Conservation (phyloP, 1,140 invertebrate genomes). For the Drosophila bocki region DNA sequence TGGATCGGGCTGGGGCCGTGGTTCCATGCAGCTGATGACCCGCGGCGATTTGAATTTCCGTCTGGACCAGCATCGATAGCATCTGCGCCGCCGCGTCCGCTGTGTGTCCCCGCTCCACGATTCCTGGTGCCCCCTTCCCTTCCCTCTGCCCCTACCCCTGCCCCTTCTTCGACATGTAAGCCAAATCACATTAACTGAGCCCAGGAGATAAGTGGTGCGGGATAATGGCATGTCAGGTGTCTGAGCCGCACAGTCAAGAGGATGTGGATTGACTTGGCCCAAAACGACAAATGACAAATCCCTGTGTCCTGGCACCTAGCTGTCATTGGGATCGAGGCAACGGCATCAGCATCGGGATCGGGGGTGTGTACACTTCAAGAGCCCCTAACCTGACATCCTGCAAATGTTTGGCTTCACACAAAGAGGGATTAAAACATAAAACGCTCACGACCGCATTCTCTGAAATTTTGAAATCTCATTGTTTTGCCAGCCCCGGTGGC, state of each 20-base stretch:
- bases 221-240: constrained; percentile 35
- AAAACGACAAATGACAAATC: constrained; percentile 54
- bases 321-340: constrained; percentile 4
- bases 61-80: constrained; percentile 54
- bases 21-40: constrained; percentile 69
- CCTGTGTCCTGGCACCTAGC: constrained; percentile 4
- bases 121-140: background rate
- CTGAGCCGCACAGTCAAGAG: constrained; percentile 15
- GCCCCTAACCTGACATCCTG: constrained; percentile 45
- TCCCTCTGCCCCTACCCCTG: background rate
- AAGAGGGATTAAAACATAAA: constrained; percentile 76
- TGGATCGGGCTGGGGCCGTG: constrained; percentile 19
- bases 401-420: constrained; percentile 75
- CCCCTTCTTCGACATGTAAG: constrained; percentile 38
- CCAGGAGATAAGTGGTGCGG: constrained; percentile 2
- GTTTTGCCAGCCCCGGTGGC: constrained; percentile 72
- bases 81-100: constrained; percentile 39
- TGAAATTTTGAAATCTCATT: constrained; percentile 71
- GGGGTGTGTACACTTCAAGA: constrained; percentile 61
- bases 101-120: constrained; percentile 6
- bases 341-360: constrained; percentile 1
- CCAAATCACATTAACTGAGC: constrained; percentile 60
- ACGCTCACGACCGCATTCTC: constrained; percentile 52
- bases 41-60: constrained; percentile 67
- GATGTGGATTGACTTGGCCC: constrained; percentile 12